These are phyloP conservation scores for Polietes domitor DNA, from an alignment of 2,888 invertebrate species.

Conservation along the genomic window DNA sequence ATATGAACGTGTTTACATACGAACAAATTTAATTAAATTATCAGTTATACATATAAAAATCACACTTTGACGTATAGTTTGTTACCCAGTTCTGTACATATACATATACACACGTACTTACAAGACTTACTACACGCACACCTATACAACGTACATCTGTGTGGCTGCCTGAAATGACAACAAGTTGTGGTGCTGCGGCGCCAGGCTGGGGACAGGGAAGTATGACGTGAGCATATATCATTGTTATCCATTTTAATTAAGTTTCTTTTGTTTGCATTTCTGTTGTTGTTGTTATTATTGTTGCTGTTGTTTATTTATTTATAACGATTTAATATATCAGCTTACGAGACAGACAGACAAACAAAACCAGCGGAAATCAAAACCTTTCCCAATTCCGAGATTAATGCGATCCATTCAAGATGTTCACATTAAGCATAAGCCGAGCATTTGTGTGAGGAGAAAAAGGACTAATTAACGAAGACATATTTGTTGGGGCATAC, in stretches of 20 bases:
- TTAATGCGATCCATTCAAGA: not conserved
- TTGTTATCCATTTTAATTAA: conserved; percentile 27
- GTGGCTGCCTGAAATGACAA: not conserved
- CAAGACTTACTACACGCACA: no score
- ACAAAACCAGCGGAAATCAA: not conserved
- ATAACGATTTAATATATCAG: not conserved
- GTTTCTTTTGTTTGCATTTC: conserved; percentile 4
- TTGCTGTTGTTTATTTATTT: not conserved
- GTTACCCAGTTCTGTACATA: not conserved
- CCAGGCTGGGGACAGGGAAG: not conserved
- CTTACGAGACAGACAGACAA: not conserved
- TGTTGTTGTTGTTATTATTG: not conserved
- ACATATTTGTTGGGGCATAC: no score
- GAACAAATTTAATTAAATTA: conserved; percentile 44
- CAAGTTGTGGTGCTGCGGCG: not conserved
- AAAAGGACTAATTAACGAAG: not conserved
- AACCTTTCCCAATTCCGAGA: not conserved
- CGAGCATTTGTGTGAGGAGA: not conserved
- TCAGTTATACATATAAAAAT: conserved; percentile 24
- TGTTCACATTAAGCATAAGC: not conserved
- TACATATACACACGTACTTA: not conserved
- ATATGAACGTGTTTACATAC: conserved; percentile 2
- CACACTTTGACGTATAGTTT: conserved; percentile 13
- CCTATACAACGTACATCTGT: no score
- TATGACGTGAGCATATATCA: not conserved